phyloP scores from a whole-genome alignment of 2,113 vertebrate species.

The Gracilinanus agilis region DNA sequence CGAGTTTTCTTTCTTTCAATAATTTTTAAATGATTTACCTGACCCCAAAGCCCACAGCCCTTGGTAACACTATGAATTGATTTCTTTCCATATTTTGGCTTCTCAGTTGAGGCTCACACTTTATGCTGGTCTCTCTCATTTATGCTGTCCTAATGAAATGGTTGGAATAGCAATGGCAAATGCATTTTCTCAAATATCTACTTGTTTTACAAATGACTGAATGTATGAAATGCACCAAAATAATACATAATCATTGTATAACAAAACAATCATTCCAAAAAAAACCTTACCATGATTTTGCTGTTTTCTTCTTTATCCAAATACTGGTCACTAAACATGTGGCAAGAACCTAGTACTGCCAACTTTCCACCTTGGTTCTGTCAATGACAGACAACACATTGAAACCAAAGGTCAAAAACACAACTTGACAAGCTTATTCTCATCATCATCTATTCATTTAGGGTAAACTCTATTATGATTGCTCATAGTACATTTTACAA shows the following conservation, averaged over 20 bases:
- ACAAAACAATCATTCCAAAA: conserved; percentile 12
- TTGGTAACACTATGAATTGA: neutral
- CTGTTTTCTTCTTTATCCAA: conserved; percentile 98
- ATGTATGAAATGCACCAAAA: conserved; percentile 21
- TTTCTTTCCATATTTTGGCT: neutral
- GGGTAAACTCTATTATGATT: neutral
- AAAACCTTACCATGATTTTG: conserved; percentile 93
- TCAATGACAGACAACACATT: conserved; percentile 52
- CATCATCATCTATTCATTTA: neutral
- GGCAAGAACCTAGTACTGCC: conserved; percentile 94
- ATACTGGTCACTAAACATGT: conserved; percentile 98
- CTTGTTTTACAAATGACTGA: neutral
- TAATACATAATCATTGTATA: neutral
- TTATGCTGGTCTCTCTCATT: neutral
- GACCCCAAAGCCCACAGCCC: neutral
- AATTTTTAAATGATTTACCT: neutral
- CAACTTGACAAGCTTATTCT: neutral
- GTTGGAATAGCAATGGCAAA: neutral
- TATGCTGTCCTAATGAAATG: neutral
- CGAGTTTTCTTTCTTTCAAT: neutral
- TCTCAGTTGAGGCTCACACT: neutral
- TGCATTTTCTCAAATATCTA: neutral
- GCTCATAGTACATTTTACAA: neutral
- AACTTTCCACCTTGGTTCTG: conserved; percentile 92
- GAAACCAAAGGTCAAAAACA: neutral